Conservation (phyloP, 2,797 vertebrate genomes). For the Loriculus beryllinus region DNA sequence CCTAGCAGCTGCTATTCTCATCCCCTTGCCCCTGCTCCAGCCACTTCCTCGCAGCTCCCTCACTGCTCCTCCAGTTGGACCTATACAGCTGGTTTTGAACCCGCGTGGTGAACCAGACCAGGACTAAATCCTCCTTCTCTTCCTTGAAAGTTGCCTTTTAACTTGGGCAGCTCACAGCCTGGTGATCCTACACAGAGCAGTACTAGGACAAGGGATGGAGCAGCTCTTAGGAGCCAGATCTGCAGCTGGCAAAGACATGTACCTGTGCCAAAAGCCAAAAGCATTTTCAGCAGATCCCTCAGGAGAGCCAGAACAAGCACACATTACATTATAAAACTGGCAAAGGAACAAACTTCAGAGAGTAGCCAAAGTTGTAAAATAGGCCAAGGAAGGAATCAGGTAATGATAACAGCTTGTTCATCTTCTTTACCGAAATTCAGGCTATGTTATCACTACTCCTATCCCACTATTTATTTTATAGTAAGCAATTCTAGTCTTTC, state of each 20-base stretch:
- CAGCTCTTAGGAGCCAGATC: neutral
- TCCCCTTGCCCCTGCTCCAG: neutral
- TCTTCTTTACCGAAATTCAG: constrained; percentile 21
- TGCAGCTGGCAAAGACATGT: neutral
- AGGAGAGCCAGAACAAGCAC: neutral
- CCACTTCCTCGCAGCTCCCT: neutral
- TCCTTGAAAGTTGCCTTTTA: neutral
- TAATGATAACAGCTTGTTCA: neutral
- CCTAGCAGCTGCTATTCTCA: neutral
- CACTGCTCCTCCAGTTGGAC: neutral
- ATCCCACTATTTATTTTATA: neutral
- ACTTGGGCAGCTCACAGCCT: neutral
- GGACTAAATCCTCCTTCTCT: neutral
- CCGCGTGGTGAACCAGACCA: neutral
- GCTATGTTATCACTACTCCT: neutral
- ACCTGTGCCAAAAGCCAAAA: neutral
- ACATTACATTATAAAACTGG: neutral
- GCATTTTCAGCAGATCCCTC: neutral
- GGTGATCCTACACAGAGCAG: neutral
- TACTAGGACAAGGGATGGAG: neutral
- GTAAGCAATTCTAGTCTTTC: constrained; percentile 10
- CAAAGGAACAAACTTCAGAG: neutral
- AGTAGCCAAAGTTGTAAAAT: constrained; percentile 9
- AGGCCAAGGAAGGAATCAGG: neutral
- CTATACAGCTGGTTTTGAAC: neutral